A percentile compares a stretch with the other conserved stretches of the same genome.
phyloP scores from a whole-genome alignment of 2,797 vertebrate genomes.

The Nyctalus aviator region DNA sequence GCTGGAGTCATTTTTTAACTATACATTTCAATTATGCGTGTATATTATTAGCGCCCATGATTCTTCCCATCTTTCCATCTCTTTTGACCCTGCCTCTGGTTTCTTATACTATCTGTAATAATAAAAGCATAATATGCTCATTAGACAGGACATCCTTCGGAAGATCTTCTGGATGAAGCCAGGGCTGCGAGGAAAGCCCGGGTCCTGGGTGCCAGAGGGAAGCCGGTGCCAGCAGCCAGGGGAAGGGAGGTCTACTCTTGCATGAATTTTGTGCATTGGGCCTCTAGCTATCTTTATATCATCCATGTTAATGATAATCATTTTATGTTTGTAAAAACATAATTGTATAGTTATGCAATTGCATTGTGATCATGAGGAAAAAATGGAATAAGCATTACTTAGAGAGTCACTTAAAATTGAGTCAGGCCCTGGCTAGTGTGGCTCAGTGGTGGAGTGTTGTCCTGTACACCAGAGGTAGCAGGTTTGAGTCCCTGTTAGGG shows the following conservation, averaged over 20 bases:
- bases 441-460: not conserved
- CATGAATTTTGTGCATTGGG: too few relatives aligned
- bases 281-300: not conserved
- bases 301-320: not conserved
- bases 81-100: not conserved
- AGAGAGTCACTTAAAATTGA: not conserved
- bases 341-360: not conserved
- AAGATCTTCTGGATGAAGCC: too few relatives aligned
- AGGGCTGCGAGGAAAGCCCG: too few relatives aligned
- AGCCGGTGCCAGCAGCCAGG: too few relatives aligned
- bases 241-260: too few relatives aligned
- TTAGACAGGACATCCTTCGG: too few relatives aligned
- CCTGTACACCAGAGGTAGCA: not conserved
- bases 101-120: not conserved
- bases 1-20: not conserved
- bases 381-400: not conserved
- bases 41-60: not conserved
- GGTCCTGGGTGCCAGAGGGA: too few relatives aligned
- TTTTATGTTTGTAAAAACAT: conserved; percentile 4
- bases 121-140: too few relatives aligned
- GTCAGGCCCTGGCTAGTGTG: not conserved
- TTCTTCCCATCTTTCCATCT: not conserved
- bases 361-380: not conserved
- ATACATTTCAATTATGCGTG: not conserved
- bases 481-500: not conserved